A percentile compares a stretch with the other conserved stretches of the same genome.
phyloP scores from a whole-genome alignment of 2,113 vertebrate genomes.

The Lanius ludovicianus region DNA sequence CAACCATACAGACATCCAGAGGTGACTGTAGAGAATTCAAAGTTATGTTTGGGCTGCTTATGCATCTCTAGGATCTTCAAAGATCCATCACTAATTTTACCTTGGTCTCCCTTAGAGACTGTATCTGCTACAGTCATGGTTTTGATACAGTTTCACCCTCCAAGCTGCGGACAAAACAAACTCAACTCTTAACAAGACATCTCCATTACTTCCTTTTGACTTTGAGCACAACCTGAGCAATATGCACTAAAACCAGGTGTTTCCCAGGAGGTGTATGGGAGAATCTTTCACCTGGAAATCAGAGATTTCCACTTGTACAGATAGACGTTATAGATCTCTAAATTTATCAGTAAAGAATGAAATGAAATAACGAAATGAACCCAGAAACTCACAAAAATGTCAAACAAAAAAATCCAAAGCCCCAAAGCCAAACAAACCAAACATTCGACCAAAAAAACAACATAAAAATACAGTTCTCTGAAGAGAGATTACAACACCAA shows the following conservation, averaged over 20 bases:
- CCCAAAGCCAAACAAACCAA: not conserved
- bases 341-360: not conserved
- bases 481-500: not conserved
- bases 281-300: not conserved
- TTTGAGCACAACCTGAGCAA: fast-evolving
- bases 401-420: not conserved
- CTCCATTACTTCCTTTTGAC: not conserved
- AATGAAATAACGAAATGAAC: not conserved
- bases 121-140: not conserved
- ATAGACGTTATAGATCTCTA: not conserved
- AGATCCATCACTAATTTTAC: not conserved
- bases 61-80: not conserved
- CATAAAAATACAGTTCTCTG: not conserved
- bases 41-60: not conserved
- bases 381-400: not conserved
- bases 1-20: not conserved
- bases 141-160: not conserved
- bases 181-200: not conserved
- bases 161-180: not conserved
- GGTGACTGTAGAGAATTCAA: not conserved
- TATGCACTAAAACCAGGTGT: not conserved
- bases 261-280: not conserved
- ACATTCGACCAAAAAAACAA: not conserved
- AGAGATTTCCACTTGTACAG: not conserved
- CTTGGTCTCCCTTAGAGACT: not conserved